These are phyloP conservation scores for Xenentodon cancila DNA, from an alignment of 2,797 vertebrate genomes.

Conservation along the genomic window DNA sequence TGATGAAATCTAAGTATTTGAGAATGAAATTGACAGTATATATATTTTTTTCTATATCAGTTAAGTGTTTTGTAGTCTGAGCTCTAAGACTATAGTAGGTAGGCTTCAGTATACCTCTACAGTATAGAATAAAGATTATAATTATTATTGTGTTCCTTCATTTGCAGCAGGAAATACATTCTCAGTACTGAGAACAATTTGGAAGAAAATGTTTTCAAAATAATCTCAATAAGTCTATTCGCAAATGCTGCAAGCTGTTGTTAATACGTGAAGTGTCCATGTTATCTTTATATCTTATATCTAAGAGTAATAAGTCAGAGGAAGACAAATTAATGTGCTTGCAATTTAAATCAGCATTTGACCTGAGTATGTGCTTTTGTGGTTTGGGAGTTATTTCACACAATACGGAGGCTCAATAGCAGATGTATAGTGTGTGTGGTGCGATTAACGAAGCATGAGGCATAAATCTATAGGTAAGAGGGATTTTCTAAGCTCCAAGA, in stretches of 20 bases:
- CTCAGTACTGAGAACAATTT: too few relatives aligned
- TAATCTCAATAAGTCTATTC: constrained; percentile 4
- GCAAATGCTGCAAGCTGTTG: constrained; percentile 11
- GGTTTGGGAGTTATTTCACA: constrained; percentile 38
- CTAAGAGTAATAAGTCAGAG: constrained; percentile 6
- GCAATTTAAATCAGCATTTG: constrained; percentile 23
- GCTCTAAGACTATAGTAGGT: too few relatives aligned
- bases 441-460: constrained; percentile 66
- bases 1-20: too few relatives aligned
- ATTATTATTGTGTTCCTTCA: too few relatives aligned
- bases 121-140: too few relatives aligned
- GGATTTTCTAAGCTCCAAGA: constrained; percentile 33
- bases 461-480: constrained; percentile 56
- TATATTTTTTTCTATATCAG: too few relatives aligned
- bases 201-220: too few relatives aligned
- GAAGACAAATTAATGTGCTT: constrained; percentile 30
- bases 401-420: constrained; percentile 24
- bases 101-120: too few relatives aligned
- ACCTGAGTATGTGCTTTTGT: not conserved
- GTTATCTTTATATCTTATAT: constrained; percentile 5
- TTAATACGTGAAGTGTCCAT: constrained; percentile 24
- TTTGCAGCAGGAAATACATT: not conserved
- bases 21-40: too few relatives aligned
- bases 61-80: too few relatives aligned
- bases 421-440: constrained; percentile 9